Conservation (phyloP, 2,113 vertebrate species). For the Silurus meridionalis region DNA sequence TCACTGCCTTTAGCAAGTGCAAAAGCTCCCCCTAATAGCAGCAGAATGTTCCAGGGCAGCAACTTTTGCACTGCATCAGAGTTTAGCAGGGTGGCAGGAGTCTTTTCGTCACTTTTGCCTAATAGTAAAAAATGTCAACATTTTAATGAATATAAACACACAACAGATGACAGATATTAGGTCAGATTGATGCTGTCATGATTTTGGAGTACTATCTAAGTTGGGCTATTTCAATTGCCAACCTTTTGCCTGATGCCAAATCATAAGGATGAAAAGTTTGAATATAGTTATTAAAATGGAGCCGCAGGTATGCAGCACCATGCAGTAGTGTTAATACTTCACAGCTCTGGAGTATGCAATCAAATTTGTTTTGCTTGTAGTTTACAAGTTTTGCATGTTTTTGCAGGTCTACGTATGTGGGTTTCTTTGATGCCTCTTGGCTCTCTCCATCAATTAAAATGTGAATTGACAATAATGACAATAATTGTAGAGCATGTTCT, state of each 20-base stretch:
- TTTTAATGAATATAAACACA: neutral
- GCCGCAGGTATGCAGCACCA: neutral
- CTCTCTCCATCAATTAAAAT: neutral
- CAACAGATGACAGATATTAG: neutral
- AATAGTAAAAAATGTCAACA: neutral
- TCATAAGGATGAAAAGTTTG: neutral
- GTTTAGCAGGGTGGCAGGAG: slow-evolving; percentile 73
- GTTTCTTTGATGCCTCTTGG: neutral
- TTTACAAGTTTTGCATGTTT: neutral
- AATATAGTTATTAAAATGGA: neutral
- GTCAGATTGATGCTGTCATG: neutral
- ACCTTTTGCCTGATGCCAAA: neutral
- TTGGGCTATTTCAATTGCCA: neutral
- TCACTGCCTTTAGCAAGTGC: slow-evolving; percentile 89
- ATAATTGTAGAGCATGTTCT: neutral
- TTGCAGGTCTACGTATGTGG: neutral
- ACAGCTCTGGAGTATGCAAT: neutral
- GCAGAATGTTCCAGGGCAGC: slow-evolving; percentile 89
- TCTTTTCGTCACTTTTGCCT: slow-evolving; percentile 49
- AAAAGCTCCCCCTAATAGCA: slow-evolving; percentile 89
- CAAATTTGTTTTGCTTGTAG: neutral
- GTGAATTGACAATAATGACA: neutral
- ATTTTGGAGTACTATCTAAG: neutral
- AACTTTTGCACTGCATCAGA: slow-evolving; percentile 80
- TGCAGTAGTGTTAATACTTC: neutral